Evolutionary conservation across 2,797 vertebrate genomes (phyloP), one percentile per base, ranked within the genome.

Genomic region (Ctenochaetus hawaiiensis): DNA sequence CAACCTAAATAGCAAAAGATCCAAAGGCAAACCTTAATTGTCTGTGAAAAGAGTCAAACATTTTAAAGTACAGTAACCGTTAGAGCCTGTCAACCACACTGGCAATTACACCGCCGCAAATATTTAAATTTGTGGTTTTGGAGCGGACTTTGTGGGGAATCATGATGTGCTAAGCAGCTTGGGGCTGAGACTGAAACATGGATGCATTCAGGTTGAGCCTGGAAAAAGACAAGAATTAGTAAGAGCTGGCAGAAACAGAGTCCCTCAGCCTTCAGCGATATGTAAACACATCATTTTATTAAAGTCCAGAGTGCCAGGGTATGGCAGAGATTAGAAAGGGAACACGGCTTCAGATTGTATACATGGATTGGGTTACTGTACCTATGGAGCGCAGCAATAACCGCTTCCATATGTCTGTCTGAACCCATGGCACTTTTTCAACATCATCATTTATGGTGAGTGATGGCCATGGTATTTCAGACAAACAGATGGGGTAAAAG

Each of bases 111-210:
- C 61, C 67, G 44, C 92, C 91, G 2, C 94, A 94, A 92, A 92
- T 93, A 94, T 94, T 93, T 87, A 84, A 91, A 92, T 93, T 80
- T 93, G 91, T 87, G 94, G 92, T 86, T 91, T 83, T 81, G 81
- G 80, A 91, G 84, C 37, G 0, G 57, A 80, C 74, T 85, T 85
- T 80, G 51, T 56, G 69, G 71, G 59, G 85, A 91, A 81, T 75
- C 85, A 37, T 85, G 83, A 90, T 87, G 86, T 77, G 83, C 89
- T 88, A 79, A 91, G 89, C 80, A 82, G 82, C 78, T 78, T 60
- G 61, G 63, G 67, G 68, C 67, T 44, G 59, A 72, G 61, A 45
- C 60, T 72, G 65, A 86, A 86, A 87, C 80, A 82, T 63, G 52
- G 81, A 81, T 69, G 66, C 63, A 57, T 83, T 76, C 64, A 69